Percentiles rank a stretch among this genome's conserved stretches.
phyloP scores from a whole-genome alignment of 30 jellyfish, hydroid and myxozoan species.

The Calvadosia cruxmelitensis region DNA sequence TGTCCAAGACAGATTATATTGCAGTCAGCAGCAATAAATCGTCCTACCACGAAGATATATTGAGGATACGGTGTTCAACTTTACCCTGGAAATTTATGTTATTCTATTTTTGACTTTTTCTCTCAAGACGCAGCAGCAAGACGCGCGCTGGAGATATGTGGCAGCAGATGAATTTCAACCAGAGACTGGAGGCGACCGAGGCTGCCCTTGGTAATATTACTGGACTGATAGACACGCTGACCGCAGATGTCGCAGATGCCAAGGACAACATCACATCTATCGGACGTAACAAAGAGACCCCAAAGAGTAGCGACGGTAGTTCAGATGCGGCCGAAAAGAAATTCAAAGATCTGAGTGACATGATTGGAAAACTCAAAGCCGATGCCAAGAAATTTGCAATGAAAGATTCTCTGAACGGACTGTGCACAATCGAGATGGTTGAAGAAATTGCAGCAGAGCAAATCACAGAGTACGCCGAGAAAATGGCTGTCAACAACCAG shows the following conservation, averaged over 20 bases:
- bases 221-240: constrained; percentile 34
- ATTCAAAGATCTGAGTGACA: no score
- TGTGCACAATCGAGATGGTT: constrained; percentile 30
- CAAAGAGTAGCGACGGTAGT: neutral
- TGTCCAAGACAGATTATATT: no score
- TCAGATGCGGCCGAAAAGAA: neutral
- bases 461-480: neutral
- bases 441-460: constrained; percentile 34
- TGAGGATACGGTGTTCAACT: no score
- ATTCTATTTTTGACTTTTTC: no score
- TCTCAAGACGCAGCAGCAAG: constrained; percentile 62
- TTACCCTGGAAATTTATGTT: no score
- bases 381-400: constrained; percentile 12
- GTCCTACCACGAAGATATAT: no score
- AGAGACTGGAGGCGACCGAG: constrained; percentile 83
- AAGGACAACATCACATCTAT: constrained; percentile 1
- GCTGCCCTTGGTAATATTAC: constrained; percentile 70
- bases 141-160: constrained; percentile 90
- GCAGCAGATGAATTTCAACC: constrained; percentile 54
- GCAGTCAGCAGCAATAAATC: no score
- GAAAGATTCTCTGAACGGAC: constrained; percentile 11
- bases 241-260: constrained; percentile 38
- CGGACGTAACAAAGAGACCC: neutral
- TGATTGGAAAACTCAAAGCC: constrained; percentile 17
- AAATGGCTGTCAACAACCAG: neutral